A percentile compares a stretch with the other conserved stretches of the same genome.
phyloP scores from a whole-genome alignment of 2,888 invertebrate genomes.

The Euproctis similis region DNA sequence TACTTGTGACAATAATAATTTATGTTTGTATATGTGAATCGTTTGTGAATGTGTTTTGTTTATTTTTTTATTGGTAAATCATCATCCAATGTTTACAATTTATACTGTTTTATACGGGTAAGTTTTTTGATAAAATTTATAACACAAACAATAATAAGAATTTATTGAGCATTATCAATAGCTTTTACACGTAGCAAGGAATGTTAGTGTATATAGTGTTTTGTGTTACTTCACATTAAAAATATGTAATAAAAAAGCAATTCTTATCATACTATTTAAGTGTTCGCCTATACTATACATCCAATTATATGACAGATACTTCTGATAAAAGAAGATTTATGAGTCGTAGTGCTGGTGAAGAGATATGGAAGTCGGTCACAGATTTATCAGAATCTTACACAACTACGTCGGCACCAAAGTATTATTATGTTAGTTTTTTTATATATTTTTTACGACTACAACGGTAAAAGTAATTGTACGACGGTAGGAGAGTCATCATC shows the following conservation, averaged over 20 bases:
- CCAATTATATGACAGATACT: constrained; percentile 33
- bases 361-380: constrained; percentile 53
- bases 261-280: constrained; percentile 19
- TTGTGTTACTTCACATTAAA: constrained; percentile 10
- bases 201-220: constrained; percentile 3
- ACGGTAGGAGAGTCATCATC: constrained; percentile 40
- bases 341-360: constrained; percentile 33
- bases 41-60: constrained; percentile 46
- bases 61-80: constrained; percentile 35
- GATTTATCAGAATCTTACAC: constrained; percentile 37
- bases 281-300: constrained; percentile 17
- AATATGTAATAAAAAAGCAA: no score
- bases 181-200: background rate
- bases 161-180: background rate
- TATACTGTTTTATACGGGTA: constrained; percentile 23
- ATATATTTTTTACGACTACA: constrained; percentile 32
- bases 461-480: constrained; percentile 38
- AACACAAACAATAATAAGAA: constrained; percentile 2
- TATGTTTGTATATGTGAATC: constrained; percentile 33
- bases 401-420: constrained; percentile 29
- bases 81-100: constrained; percentile 22
- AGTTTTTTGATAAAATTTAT: constrained; percentile 16
- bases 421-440: constrained; percentile 34
- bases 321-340: constrained; percentile 54
- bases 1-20: constrained; percentile 37